Base-by-base conservation (phyloP, 2,888 invertebrate species). In the Cylindroiulus punctatus region DNA sequence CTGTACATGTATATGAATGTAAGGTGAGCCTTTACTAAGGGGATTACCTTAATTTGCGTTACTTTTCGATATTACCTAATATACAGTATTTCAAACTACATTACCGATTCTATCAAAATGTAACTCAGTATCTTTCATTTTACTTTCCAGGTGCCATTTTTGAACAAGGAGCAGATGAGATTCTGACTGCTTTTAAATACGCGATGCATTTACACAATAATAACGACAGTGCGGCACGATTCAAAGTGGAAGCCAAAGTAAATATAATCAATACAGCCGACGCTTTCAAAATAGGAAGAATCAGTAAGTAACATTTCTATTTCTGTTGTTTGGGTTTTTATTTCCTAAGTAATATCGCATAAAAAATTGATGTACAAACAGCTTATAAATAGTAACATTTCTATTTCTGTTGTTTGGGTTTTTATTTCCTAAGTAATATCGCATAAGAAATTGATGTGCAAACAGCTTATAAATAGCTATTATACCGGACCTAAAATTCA, bases 181-280 rank as follows among this genome's bases (percentile, higher is more conserved):
- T 97, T 87, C 97, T 97, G 91, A 95, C 96, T 88, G 97, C 96
- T n/a, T 97, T 97, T 91, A 96, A 95, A 90, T 96, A 95, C 90
- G 97, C 97, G 83, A 88, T 90, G 8, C 94, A 96, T 94, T 93
- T 94, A 84, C 94, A 94, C 89, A 96, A 97, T 91, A 96, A 96
- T 90, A 94, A 96, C 90, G 96, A 96, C 90, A 94, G 95, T 88
- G 94, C 94, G 52, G 93, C 94, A 86, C 93, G 96, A 81, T 95
- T 97, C 90, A 97, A 97, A 90, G 92, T 97, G 86, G 95, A 96
- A 91, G 96, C 96, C 12, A 96, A 95, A 90, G 96, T 96, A 84
- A 96, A 97, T 90, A 95, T 97, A 90, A 97, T 97, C 91, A 96
- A 97, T 91, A 97, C 97, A 17, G 96, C 96, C 32, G 97, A 97